A percentile compares a stretch with the other conserved stretches of the same genome.
phyloP scores from a whole-genome alignment of 2,888 invertebrate species.

The Eristalis intricaria region DNA sequence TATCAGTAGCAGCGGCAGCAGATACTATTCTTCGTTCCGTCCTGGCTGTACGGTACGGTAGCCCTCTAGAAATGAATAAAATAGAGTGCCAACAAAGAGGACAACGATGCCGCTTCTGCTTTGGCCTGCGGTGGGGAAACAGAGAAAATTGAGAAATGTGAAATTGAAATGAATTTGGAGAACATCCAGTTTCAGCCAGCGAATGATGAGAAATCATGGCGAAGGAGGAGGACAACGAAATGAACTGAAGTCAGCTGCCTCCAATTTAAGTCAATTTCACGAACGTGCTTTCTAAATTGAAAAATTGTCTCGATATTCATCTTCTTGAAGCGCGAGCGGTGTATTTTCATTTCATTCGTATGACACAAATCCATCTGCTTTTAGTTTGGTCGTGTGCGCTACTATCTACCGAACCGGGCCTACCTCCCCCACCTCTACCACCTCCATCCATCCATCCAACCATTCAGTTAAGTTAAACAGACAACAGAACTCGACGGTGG shows the following conservation, averaged over 20 bases:
- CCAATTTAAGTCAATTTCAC: conserved; percentile 69
- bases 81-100: conserved; percentile 59
- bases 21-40: conserved; percentile 15
- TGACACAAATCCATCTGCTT: conserved; percentile 68
- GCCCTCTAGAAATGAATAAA: conserved; percentile 52
- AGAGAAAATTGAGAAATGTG: conserved; percentile 23
- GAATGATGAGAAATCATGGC: not conserved
- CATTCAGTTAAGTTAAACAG: not conserved
- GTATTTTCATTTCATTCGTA: conserved; percentile 60
- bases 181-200: conserved; percentile 26
- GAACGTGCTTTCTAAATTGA: conserved; percentile 68
- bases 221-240: conserved; percentile 3
- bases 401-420: not conserved
- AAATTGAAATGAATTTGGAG: conserved; percentile 69
- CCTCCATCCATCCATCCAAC: not conserved
- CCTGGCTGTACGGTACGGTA: not conserved
- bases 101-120: not conserved
- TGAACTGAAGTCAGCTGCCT: conserved; percentile 67
- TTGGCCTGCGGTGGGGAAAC: not conserved
- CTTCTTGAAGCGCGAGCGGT: conserved; percentile 63
- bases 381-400: conserved; percentile 4
- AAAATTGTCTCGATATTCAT: conserved; percentile 71
- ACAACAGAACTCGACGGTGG: conserved; percentile 3
- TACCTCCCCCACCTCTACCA: not conserved
- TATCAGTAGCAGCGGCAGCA: not conserved